Percentiles rank a stretch among this genome's conserved stretches.
Evolutionary conservation across 2,797 vertebrate genomes (phyloP).

Genomic region (Antrozous pallidus): DNA sequence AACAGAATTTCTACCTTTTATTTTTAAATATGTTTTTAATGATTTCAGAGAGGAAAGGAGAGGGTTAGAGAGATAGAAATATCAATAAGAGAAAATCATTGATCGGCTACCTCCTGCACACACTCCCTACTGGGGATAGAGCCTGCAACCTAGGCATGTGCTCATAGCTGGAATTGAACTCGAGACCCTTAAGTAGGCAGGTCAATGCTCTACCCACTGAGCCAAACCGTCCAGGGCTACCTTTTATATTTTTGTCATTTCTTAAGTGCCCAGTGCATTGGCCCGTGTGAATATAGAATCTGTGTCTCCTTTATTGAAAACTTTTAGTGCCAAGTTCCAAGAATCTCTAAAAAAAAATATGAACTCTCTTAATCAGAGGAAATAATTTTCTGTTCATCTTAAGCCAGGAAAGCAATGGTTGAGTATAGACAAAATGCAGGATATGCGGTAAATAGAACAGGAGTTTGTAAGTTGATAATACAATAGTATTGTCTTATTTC

Average conservation of each 20-base stretch:
- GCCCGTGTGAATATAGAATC: background rate
- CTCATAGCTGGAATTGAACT: no score
- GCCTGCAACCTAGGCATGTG: no score
- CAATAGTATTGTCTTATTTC: background rate
- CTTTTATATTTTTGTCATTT: background rate
- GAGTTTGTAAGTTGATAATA: background rate
- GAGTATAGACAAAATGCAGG: background rate
- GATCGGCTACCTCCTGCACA: no score
- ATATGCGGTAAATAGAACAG: background rate
- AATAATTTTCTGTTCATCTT: background rate
- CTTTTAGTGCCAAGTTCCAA: background rate
- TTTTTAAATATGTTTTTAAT: no score
- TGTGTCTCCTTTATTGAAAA: background rate
- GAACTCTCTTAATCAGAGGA: background rate
- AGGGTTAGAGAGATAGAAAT: no score
- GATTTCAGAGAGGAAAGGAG: no score
- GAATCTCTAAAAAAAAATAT: background rate
- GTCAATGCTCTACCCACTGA: no score
- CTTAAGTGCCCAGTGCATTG: background rate
- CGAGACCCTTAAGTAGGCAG: no score
- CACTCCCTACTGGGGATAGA: no score
- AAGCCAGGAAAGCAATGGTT: background rate
- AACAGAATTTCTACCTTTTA: background rate
- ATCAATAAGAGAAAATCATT: no score
- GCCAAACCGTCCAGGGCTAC: no score